Base-by-base conservation (phyloP, 1,140 invertebrate genomes). In the Apocrypta bakeri region DNA sequence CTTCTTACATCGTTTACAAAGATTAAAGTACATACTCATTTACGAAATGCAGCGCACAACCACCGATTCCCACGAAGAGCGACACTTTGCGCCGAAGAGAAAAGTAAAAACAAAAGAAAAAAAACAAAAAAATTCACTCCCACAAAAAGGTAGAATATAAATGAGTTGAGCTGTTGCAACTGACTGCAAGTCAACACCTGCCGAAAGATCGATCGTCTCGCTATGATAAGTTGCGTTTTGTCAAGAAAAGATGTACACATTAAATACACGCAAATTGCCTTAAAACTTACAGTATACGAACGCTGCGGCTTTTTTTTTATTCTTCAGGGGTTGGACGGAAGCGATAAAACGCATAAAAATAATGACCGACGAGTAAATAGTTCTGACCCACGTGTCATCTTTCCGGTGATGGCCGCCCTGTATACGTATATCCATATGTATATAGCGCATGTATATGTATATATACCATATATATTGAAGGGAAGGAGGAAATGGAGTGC, bases 311-410 rank as follows among this genome's bases (percentile, higher is more conserved):
- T n/a, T n/a, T n/a, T n/a, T n/a, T n/a, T n/a, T n/a, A n/a, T n/a
- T n/a, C n/a, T n/a, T n/a, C n/a, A n/a, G n/a, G n/a, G n/a, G n/a
- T n/a, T n/a, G n/a, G 82, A 82, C 88, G 87, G 87, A 87, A 89
- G 84, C 84, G 84, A 86, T 84, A 83, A 56, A 63, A 69, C 81
- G 37, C 86, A 81, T 85, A 86, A 87, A 87, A 86, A 83, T 87
- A 87, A 84, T 85, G 82, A 89, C 84, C 84, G 85, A 84, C 79
- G 37, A 21, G 33, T 37, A 37, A n/a, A n/a, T 37, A 2, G 63
- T 37, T 8, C 63, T 68, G 64, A 21, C 33, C 83, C 88, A 88
- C 88, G 88, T 88, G 88, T 89, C 88, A 88, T 88, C 86, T 86
- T 88, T 88, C 86, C 86, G 85, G 86, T 82, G 79, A 85, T 66